Percentiles rank a stretch among this genome's conserved stretches.
These are phyloP conservation scores for Drosophila micromelanica DNA, from an alignment of 1,140 invertebrate genomes.

Conservation along the genomic window DNA sequence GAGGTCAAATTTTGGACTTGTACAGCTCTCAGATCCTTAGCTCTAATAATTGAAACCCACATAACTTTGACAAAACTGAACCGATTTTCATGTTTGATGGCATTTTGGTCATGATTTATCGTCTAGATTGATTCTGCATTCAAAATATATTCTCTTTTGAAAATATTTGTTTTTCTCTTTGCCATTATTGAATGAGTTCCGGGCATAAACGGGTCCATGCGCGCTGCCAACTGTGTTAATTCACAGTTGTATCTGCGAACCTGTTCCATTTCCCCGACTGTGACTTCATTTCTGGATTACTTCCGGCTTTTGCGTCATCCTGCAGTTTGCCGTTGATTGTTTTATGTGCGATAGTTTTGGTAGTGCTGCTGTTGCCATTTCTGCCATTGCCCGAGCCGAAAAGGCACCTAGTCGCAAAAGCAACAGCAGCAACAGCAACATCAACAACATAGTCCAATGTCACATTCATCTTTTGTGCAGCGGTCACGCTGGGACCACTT, in stretches of 20 bases:
- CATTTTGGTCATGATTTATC: too few species aligned
- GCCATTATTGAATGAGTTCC: too few species aligned
- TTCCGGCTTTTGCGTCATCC: slow-evolving; percentile 68
- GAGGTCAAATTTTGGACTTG: too few species aligned
- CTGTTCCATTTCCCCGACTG: slow-evolving; percentile 43
- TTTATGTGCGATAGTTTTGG: slow-evolving; percentile 67
- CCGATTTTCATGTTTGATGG: too few species aligned
- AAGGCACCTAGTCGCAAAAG: slow-evolving; percentile 31
- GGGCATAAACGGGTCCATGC: too few species aligned
- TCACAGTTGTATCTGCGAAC: slow-evolving; percentile 11
- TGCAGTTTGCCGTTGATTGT: slow-evolving; percentile 74
- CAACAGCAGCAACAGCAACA: slow-evolving; percentile 36
- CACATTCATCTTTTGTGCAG: slow-evolving; percentile 73
- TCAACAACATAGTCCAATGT: slow-evolving; percentile 66
- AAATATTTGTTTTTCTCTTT: too few species aligned
- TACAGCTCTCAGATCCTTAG: too few species aligned
- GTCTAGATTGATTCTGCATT: too few species aligned
- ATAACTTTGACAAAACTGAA: too few species aligned
- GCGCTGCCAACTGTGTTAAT: too few species aligned
- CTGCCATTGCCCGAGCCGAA: slow-evolving; percentile 9
- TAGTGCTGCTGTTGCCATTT: slow-evolving; percentile 2
- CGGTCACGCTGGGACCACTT: slow-evolving; percentile 74
- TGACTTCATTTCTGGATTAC: slow-evolving; percentile 71
- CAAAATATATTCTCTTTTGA: too few species aligned
- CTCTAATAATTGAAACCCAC: too few species aligned